These are phyloP conservation scores for Leuciscus idus DNA, from an alignment of 2,113 vertebrate species.

Conservation along the genomic window DNA sequence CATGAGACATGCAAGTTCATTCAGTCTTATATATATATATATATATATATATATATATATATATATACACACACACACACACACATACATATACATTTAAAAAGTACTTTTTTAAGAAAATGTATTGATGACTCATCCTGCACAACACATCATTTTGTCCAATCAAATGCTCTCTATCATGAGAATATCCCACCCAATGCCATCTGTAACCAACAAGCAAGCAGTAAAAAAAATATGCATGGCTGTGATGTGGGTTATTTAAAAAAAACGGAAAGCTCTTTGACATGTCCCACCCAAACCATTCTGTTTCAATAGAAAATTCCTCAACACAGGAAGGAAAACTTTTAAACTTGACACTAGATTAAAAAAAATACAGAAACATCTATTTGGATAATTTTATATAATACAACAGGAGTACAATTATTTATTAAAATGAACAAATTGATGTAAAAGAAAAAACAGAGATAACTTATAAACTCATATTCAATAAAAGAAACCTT, in stretches of 20 bases:
- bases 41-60: no score
- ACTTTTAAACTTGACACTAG: neutral
- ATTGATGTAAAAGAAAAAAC: neutral
- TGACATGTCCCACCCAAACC: neutral
- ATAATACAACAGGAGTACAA: neutral
- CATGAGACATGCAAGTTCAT: no score
- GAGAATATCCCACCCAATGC: neutral
- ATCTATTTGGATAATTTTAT: neutral
- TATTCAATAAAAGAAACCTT: neutral
- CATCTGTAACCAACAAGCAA: neutral
- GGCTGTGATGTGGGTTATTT: neutral
- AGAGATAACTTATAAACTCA: neutral
- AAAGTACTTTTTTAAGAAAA: neutral
- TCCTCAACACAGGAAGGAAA: neutral
- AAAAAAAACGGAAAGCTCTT: neutral
- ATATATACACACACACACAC: no score
- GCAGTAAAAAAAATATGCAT: neutral
- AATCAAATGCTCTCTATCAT: neutral
- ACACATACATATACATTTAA: no score
- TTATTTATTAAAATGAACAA: slow-evolving; percentile 1
- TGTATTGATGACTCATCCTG: neutral
- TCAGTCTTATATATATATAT: no score
- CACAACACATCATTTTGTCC: neutral
- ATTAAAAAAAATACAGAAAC: neutral
- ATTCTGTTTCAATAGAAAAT: neutral